Conservation (phyloP, 1,140 invertebrate genomes). For the Ephestia elutella region DNA sequence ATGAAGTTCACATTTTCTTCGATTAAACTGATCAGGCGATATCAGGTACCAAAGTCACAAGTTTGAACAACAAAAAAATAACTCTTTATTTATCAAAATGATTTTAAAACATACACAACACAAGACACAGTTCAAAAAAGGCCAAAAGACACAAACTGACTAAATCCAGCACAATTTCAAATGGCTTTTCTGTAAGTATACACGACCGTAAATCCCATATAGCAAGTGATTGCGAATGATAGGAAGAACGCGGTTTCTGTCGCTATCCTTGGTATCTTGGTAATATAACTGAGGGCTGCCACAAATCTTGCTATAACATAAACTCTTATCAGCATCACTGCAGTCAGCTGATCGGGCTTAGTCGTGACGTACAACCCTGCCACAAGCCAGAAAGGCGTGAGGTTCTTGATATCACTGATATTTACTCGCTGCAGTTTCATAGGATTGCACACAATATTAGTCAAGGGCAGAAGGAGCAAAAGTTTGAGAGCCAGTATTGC, state of each 20-base stretch:
- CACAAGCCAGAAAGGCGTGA: conserved; percentile 47
- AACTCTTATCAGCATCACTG: conserved; percentile 27
- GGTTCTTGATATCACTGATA: conserved; percentile 43
- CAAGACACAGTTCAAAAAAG: no score
- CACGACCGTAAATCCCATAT: conserved; percentile 35
- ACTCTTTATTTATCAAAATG: no score
- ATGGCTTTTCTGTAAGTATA: conserved; percentile 33
- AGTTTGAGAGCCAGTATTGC: conserved; percentile 41
- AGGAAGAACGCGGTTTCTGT: conserved; percentile 33
- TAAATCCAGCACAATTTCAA: no score
- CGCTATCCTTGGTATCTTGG: conserved; percentile 21
- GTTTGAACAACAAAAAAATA: no score
- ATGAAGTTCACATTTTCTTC: no score
- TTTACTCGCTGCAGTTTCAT: conserved; percentile 40
- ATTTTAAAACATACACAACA: no score
- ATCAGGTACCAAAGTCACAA: no score
- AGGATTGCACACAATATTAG: conserved; percentile 29
- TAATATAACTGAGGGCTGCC: conserved; percentile 28
- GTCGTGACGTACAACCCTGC: conserved; percentile 48
- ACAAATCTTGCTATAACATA: conserved; percentile 37
- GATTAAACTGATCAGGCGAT: no score
- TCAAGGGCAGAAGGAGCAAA: conserved; percentile 33
- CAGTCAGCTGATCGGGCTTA: conserved; percentile 28
- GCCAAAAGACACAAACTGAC: no score
- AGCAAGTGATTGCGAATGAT: conserved; percentile 36